A percentile compares a stretch with the other conserved stretches of the same genome.
Evolutionary conservation across 2,113 vertebrate genomes (phyloP).

Genomic region (Phrynosoma blainvillii): DNA sequence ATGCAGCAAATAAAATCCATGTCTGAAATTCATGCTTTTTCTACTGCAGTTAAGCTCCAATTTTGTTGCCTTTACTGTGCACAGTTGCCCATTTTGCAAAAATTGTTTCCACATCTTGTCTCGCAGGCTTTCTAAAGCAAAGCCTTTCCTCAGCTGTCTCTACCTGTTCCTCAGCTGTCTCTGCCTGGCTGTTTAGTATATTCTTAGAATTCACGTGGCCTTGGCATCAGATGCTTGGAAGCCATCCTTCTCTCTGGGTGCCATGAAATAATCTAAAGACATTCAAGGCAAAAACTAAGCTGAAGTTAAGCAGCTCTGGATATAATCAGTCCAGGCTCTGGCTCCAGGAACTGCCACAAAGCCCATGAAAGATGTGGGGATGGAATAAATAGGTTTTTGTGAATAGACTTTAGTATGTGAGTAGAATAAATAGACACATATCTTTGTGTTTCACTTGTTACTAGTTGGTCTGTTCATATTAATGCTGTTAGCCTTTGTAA

Average conservation of each 20-base stretch:
- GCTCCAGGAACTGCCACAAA: no score
- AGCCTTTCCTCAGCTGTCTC: not conserved
- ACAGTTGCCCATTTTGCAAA: not conserved
- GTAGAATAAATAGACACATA: no score
- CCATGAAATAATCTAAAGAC: not conserved
- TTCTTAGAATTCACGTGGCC: not conserved
- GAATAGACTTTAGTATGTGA: no score
- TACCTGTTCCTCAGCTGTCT: not conserved
- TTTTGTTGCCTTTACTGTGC: not conserved
- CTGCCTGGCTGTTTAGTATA: not conserved
- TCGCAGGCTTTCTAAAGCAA: not conserved
- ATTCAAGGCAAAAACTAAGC: not conserved
- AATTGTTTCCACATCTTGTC: no score
- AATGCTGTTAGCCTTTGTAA: no score
- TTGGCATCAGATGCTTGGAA: not conserved
- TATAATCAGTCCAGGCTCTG: not conserved
- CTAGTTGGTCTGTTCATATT: no score
- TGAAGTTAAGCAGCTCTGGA: not conserved
- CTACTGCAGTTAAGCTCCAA: not conserved
- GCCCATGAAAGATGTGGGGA: no score
- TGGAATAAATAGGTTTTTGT: no score
- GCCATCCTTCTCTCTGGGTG: not conserved
- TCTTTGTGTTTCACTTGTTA: no score
- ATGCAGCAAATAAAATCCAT: conserved; percentile 64
- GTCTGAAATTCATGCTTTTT: conserved; percentile 27